Evolutionary conservation across 35 echinoderm and acorn worm species (phyloP).

Genomic region (Eucidaris tribuloides): DNA sequence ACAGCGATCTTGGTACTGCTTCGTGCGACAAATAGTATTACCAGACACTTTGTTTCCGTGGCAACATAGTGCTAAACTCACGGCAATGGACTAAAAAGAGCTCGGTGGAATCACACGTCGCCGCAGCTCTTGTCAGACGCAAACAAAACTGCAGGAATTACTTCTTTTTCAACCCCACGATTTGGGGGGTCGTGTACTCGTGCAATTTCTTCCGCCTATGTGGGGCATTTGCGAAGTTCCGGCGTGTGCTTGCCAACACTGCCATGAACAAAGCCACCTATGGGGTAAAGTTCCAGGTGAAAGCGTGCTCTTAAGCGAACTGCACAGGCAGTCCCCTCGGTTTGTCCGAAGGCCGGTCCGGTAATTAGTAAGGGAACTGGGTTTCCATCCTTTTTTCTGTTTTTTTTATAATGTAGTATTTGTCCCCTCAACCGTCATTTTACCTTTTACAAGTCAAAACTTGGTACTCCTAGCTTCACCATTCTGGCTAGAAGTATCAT

Average conservation of each 20-base stretch:
- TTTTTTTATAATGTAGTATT: constrained; percentile 29
- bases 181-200: constrained; percentile 33
- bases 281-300: constrained; percentile 65
- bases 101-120: constrained; percentile 27
- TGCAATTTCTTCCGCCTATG: constrained; percentile 79
- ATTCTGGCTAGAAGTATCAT: too few relatives aligned
- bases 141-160: background rate
- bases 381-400: background rate
- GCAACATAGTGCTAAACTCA: background rate
- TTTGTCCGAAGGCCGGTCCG: constrained; percentile 29
- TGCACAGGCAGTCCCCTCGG: constrained; percentile 46
- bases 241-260: constrained; percentile 48
- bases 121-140: constrained; percentile 18
- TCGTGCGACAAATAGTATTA: background rate
- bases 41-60: background rate
- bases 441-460: constrained; percentile 2
- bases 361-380: constrained; percentile 27
- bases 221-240: constrained; percentile 26
- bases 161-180: background rate
- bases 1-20: background rate
- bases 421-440: background rate
- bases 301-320: constrained; percentile 30
- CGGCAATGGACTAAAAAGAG: background rate
- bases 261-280: constrained; percentile 47
- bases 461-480: too few relatives aligned